These are phyloP conservation scores for Sogatella furcifera DNA, from an alignment of 1,140 invertebrate genomes.

Conservation along the genomic window DNA sequence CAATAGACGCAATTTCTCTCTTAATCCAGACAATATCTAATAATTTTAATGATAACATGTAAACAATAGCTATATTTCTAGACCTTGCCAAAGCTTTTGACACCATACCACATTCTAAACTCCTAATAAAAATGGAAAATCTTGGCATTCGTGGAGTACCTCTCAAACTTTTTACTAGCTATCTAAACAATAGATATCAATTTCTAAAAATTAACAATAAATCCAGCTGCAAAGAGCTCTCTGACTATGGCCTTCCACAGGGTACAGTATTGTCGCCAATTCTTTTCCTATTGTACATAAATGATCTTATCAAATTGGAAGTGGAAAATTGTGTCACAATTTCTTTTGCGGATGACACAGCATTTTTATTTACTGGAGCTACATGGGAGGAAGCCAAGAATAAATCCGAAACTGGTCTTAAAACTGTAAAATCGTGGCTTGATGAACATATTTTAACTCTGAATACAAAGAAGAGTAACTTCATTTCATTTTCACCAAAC, in stretches of 20 bases:
- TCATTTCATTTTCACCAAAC: neutral
- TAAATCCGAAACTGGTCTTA: neutral
- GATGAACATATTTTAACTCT: neutral
- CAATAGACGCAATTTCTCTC: neutral
- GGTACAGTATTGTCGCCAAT: neutral
- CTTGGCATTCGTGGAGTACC: neutral
- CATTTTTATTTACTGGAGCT: neutral
- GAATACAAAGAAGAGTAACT: neutral
- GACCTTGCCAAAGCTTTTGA: neutral
- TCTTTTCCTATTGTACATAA: neutral
- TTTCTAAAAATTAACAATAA: neutral
- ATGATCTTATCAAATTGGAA: neutral
- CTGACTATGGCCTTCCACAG: neutral
- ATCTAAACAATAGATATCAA: neutral
- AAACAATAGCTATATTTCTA: neutral
- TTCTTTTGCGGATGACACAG: neutral
- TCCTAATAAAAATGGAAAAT: neutral
- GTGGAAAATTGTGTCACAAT: neutral
- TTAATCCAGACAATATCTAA: neutral
- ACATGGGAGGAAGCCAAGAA: neutral
- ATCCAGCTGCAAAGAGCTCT: neutral
- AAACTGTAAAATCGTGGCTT: neutral
- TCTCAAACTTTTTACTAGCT: neutral
- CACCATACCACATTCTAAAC: neutral
- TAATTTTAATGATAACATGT: neutral